A percentile compares a stretch with the other conserved stretches of the same genome.
Evolutionary conservation across 2,113 vertebrate species (phyloP).

Genomic region (Mormoops blainvillei): DNA sequence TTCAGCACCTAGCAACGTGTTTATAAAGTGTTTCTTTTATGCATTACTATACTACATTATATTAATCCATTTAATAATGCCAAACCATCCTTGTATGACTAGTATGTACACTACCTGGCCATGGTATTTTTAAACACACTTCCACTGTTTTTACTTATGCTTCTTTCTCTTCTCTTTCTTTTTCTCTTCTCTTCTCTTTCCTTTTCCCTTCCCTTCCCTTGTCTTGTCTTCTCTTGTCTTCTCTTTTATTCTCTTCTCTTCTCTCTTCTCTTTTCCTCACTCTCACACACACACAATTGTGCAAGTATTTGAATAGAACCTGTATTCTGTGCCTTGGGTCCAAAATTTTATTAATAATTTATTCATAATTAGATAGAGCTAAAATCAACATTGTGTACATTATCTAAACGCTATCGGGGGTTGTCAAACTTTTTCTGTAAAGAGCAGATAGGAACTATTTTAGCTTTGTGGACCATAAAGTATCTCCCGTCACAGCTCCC

Average conservation of each 20-base stretch:
- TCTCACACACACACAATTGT: background rate
- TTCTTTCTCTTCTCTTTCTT: background rate
- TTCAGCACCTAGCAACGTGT: background rate
- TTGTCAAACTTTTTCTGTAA: background rate
- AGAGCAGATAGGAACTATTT: background rate
- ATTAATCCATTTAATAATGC: background rate
- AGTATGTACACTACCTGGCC: background rate
- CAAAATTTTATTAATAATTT: background rate
- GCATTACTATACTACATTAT: background rate
- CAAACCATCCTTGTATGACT: background rate
- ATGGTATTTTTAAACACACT: background rate
- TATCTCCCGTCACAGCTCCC: background rate
- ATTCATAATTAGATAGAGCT: background rate
- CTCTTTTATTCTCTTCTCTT: too few relatives aligned
- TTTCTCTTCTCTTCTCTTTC: too few relatives aligned
- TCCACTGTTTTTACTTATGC: background rate
- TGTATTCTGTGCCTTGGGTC: background rate
- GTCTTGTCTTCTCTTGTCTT: background rate
- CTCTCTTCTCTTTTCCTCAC: too few relatives aligned
- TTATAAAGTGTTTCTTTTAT: background rate
- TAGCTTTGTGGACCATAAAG: background rate
- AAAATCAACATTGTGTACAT: background rate
- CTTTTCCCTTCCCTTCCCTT: background rate
- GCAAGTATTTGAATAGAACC: background rate
- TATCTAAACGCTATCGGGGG: background rate